Evolutionary conservation across 2,113 vertebrate species (phyloP), one percentile per base, ranked within the genome.

Genomic region (Salvelinus alpinus): DNA sequence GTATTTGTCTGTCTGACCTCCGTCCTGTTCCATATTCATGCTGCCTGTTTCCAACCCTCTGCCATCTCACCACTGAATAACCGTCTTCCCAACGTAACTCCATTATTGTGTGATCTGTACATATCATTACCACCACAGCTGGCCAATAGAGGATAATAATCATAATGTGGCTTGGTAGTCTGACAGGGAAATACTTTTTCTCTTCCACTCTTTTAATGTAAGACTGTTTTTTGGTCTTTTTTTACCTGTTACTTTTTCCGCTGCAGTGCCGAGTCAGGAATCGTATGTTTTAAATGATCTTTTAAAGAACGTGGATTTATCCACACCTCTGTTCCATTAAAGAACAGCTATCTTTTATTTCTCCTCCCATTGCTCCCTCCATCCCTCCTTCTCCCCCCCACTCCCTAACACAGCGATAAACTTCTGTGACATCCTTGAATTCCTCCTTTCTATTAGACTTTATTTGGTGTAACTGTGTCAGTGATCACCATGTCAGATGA

Each of bases 281-380:
- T 72, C 27, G 76, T 48, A 82, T 71, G 6, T 72, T 78, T 81
- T 77, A 78, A 78, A 76, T 87, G n/a, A 34, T 22, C n/a, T 68
- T 87, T 82, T 77, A 82, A 90, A 87, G 88, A 79, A 88, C 68
- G 16, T 80, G 70, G 62, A 24, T 70, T 70, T 77, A 20, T 34
- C 38, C 20, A 59, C 11, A 64, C 8, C 71, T 71, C 51, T 69
- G 71, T 72, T 74, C 77, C 81, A 83, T 84, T 88, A 71, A 85
- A 87, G 77, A 76, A 79, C 11, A 76, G 54, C 73, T 54, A 78
- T 54, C 67, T 81, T 77, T 70, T 71, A 82, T 81, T 83, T 62
- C 20, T 62, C 24, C 24, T 6, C 25, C 13, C 11, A 5, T 16
- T 24, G 62, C 24, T n/a, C 64, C 38, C 75, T 20, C 60, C 67